Evolutionary conservation across 2,888 invertebrate genomes (phyloP).

Genomic region (Tinea semifulvella): DNA sequence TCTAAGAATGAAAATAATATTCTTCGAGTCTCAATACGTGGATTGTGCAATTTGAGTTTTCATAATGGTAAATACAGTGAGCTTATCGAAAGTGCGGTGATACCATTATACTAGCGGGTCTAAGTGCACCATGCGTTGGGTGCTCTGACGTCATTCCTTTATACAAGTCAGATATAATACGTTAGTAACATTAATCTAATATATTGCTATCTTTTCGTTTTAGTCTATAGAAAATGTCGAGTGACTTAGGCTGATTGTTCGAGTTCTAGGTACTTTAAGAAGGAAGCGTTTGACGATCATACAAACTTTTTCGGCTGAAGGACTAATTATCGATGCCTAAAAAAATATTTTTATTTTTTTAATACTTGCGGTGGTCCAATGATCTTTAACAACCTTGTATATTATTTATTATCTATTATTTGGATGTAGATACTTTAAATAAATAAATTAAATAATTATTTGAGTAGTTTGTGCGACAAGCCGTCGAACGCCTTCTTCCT

Average conservation of each 20-base stretch:
- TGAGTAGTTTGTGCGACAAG: no score
- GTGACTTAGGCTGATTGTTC: slow-evolving; percentile 24
- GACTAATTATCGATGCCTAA: no score
- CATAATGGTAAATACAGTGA: slow-evolving; percentile 31
- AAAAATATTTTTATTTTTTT: no score
- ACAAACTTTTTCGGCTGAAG: no score
- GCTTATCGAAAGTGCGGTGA: slow-evolving; percentile 18
- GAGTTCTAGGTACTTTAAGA: background rate
- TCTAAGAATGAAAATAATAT: slow-evolving; percentile 64
- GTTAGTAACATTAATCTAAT: slow-evolving; percentile 63
- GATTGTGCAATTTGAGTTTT: slow-evolving; percentile 53
- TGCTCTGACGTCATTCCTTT: slow-evolving; percentile 32
- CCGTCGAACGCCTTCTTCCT: no score
- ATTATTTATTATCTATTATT: no score
- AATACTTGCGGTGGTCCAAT: no score
- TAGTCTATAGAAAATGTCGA: slow-evolving; percentile 60
- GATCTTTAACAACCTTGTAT: no score
- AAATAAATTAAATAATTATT: no score
- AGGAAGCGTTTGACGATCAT: no score
- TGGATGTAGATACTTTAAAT: no score
- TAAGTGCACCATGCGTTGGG: background rate
- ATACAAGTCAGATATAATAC: slow-evolving; percentile 57
- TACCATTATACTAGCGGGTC: no score
- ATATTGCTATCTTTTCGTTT: slow-evolving; percentile 66
- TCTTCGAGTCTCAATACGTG: slow-evolving; percentile 47